phyloP scores from a whole-genome alignment of 1,140 invertebrate genomes.

The Apis florea region DNA sequence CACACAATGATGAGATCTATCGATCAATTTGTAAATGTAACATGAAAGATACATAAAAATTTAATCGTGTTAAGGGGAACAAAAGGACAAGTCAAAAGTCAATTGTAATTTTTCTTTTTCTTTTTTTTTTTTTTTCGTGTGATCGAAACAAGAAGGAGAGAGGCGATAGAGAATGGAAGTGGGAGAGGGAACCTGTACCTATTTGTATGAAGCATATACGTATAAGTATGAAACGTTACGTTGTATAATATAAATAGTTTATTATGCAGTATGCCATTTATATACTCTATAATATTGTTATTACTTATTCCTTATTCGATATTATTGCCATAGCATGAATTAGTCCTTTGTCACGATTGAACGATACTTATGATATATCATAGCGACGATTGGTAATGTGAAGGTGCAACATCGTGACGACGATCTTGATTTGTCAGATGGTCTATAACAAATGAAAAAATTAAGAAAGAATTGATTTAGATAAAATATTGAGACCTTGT shows the following conservation, averaged over 20 bases:
- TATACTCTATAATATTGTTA: conserved; percentile 64
- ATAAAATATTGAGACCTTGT: background rate
- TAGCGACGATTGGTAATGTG: background rate
- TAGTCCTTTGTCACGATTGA: conserved; percentile 17
- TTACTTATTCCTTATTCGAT: conserved; percentile 55
- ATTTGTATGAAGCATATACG: conserved; percentile 63
- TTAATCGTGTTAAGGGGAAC: conserved; percentile 2
- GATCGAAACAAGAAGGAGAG: background rate
- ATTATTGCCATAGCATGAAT: conserved; percentile 54
- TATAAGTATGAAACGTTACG: conserved; percentile 57
- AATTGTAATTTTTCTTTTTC: no score
- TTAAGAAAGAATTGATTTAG: no score
- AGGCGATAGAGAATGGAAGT: background rate
- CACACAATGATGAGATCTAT: background rate
- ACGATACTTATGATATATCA: conserved; percentile 5
- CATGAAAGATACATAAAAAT: background rate
- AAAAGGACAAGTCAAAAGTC: background rate
- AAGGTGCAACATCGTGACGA: conserved; percentile 18
- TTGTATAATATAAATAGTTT: conserved; percentile 77
- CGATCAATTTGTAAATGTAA: background rate
- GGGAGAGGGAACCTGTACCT: conserved; percentile 44
- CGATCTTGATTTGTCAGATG: background rate
- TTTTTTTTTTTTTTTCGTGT: conserved; percentile 1
- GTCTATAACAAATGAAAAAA: background rate
- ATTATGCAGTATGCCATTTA: conserved; percentile 66